Conservation (phyloP, 2,888 invertebrate species). For the Morpho achilles region DNA sequence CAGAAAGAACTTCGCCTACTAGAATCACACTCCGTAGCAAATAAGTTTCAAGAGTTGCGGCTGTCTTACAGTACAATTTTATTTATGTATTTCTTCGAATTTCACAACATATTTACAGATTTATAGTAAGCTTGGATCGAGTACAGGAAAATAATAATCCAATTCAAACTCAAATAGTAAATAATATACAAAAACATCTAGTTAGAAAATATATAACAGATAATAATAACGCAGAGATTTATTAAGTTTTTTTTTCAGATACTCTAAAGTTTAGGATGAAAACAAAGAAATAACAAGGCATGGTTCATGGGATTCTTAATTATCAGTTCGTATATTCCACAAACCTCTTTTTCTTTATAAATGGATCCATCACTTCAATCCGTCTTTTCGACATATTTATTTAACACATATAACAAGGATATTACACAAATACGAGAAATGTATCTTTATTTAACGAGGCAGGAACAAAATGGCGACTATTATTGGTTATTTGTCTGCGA, state of each 20-base stretch:
- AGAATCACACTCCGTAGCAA: too few relatives aligned
- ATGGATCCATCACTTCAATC: slow-evolving; percentile 92
- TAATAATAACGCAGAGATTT: background rate
- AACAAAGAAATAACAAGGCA: slow-evolving; percentile 17
- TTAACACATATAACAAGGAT: slow-evolving; percentile 43
- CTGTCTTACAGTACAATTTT: too few relatives aligned
- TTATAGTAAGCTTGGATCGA: too few relatives aligned
- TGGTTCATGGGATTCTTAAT: background rate
- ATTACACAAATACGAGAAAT: slow-evolving; percentile 33
- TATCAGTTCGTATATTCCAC: slow-evolving; percentile 20
- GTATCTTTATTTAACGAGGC: slow-evolving; percentile 42
- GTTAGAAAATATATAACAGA: background rate
- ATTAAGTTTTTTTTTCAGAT: background rate
- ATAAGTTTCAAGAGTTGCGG: too few relatives aligned
- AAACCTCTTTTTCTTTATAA: slow-evolving; percentile 87
- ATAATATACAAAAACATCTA: too few relatives aligned
- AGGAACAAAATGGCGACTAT: slow-evolving; percentile 65
- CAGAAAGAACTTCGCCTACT: too few relatives aligned
- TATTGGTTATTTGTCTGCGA: too few relatives aligned
- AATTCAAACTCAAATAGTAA: too few relatives aligned
- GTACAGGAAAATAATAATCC: too few relatives aligned
- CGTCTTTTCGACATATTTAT: slow-evolving; percentile 88
- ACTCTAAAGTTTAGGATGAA: background rate
- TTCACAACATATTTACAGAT: too few relatives aligned
- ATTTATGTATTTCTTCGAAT: too few relatives aligned